These are phyloP conservation scores for Ictidomys tridecemlineatus DNA, from an alignment of 2,113 vertebrate species.

Conservation along the genomic window DNA sequence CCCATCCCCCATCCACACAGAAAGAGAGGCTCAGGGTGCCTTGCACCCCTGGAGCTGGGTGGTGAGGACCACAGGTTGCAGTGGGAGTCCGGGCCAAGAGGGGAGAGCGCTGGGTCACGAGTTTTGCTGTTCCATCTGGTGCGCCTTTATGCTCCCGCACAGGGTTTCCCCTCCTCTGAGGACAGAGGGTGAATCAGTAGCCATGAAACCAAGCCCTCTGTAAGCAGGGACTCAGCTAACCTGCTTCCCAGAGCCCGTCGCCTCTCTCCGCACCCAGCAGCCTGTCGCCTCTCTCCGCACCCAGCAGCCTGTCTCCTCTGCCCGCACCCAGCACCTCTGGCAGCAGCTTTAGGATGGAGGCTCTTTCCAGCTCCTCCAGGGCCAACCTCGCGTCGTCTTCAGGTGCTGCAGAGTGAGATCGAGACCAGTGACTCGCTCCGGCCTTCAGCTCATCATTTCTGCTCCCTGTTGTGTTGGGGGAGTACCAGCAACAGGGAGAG, in stretches of 20 bases:
- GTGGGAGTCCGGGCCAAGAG: neutral
- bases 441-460: rapidly evolving
- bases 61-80: rapidly evolving
- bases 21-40: too few relatives aligned
- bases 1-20: too few relatives aligned
- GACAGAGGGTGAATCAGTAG: neutral
- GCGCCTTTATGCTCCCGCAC: neutral
- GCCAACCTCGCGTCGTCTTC: slow-evolving; percentile 41
- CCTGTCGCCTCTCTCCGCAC: neutral
- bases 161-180: neutral
- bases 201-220: neutral
- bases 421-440: rapidly evolving
- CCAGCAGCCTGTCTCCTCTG: neutral
- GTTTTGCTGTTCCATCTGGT: rapidly evolving
- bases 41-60: rapidly evolving
- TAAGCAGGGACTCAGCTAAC: slow-evolving; percentile 39
- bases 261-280: neutral
- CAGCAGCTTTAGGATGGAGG: slow-evolving; percentile 72
- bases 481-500: neutral
- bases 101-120: neutral
- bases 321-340: slow-evolving; percentile 34
- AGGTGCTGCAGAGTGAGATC: neutral
- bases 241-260: slow-evolving; percentile 71
- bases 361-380: slow-evolving; percentile 52
- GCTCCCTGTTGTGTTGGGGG: neutral